phyloP scores from a whole-genome alignment of 2,797 vertebrate genomes.

The Poeciliopsis presidionis region DNA sequence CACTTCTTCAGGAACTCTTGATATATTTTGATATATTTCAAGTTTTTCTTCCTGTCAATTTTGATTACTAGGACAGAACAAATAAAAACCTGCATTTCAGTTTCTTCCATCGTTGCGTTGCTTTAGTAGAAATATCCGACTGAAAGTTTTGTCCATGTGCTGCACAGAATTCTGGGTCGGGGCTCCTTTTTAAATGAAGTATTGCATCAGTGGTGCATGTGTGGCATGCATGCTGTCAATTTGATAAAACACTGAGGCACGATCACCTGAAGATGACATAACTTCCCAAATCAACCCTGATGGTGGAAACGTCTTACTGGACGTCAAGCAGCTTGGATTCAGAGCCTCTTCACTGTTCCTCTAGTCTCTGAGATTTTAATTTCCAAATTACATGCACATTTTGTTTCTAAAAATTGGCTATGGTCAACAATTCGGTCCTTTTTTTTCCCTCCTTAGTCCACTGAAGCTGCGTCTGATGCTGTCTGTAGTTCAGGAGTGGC shows the following conservation, averaged over 20 bases:
- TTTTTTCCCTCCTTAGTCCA: background rate
- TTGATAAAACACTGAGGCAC: background rate
- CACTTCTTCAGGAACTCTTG: background rate
- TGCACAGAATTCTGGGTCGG: background rate
- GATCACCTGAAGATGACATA: background rate
- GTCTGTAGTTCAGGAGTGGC: background rate
- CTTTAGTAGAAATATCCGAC: background rate
- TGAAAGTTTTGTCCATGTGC: background rate
- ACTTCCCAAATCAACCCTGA: background rate
- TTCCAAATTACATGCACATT: background rate
- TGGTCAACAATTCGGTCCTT: background rate
- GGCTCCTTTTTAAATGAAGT: background rate
- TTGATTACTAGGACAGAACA: background rate
- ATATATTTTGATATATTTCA: too few species aligned
- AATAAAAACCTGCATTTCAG: background rate
- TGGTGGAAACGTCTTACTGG: background rate
- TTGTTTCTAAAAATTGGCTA: background rate
- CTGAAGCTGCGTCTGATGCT: background rate
- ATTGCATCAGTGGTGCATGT: background rate
- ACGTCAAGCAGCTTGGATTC: background rate
- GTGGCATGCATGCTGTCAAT: background rate
- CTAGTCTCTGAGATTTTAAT: background rate
- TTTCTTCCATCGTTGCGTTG: background rate
- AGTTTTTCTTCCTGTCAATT: background rate
- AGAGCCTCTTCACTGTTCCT: background rate